Base-by-base conservation (phyloP, 2,797 vertebrate genomes). In the Melanotaenia nigrans region DNA sequence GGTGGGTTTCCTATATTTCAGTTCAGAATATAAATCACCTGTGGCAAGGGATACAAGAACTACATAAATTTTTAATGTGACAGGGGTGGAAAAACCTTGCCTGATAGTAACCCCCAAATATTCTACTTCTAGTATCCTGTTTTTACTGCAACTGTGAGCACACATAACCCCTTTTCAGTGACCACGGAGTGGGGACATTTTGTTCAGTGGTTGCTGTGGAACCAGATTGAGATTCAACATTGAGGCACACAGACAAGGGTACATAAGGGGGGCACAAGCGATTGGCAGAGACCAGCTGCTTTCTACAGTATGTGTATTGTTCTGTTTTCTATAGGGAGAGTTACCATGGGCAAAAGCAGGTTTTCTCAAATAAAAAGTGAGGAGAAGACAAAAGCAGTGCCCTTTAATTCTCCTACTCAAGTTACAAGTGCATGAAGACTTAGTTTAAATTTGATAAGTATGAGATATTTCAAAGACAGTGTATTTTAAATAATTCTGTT, bases 201-300 rank as follows among this genome's bases (percentile, higher is more conserved):
- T 63, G 69, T 82, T 82, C 75, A 63, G 38, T 64, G 47, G 78
- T 90, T 91, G 71, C 84, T 83, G 84, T 76, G 80, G 77, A 68
- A 76, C 79, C 74, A 55, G 58, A 73, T 67, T 71, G 71, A 80
- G 65, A 75, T 77, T 79, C 62, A 75, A 65, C 4, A 2, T 40
- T 61, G 32, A 61, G 40, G 9, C 28, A 53, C 45, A 5, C 1
- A 20, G 45, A 13, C 53, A 55, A 32, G 60, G 47, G 54, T 71
- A 66, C 47, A 32, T 38, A 45, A 11, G 5, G 45, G 32, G 42
- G 22, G 53, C 58, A 33, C 35, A 62, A 71, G 63, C 67, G 54
- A 64, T 71, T 89, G 75, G 78, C 83, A 82, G 64, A 83, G 65
- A 69, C 73, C 83, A 83, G 74, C 85, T 87, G 84, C 78, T 82